Conservation (phyloP, 2,797 vertebrate species). For the Neomorphus geoffroyi region DNA sequence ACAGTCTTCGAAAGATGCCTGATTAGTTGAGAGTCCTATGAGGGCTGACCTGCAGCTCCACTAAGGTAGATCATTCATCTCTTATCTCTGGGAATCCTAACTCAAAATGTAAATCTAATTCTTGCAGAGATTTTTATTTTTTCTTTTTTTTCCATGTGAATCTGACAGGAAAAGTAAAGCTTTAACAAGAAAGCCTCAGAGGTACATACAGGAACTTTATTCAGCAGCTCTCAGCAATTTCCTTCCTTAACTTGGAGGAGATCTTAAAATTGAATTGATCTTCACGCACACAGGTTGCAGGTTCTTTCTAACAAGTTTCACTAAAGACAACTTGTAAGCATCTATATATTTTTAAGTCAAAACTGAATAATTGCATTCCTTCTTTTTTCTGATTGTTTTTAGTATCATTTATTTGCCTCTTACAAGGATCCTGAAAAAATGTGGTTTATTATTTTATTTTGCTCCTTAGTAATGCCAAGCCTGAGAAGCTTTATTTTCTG, state of each 20-base stretch:
- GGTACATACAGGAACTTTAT: background rate
- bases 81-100: background rate
- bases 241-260: background rate
- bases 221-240: background rate
- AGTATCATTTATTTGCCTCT: background rate
- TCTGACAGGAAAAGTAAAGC: background rate
- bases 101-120: background rate
- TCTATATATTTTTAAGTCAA: background rate
- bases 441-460: background rate
- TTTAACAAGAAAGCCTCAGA: background rate
- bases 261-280: background rate
- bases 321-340: background rate
- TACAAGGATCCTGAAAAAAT: background rate
- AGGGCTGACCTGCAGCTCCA: background rate
- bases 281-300: background rate
- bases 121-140: background rate
- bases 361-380: background rate
- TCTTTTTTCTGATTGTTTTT: background rate
- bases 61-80: background rate
- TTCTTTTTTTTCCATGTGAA: background rate
- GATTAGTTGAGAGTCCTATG: background rate
- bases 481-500: background rate
- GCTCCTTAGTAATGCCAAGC: background rate
- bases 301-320: background rate
- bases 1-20: background rate